These are phyloP conservation scores for Acanthurus lineatus DNA, from an alignment of 2,797 vertebrate genomes.

Conservation along the genomic window DNA sequence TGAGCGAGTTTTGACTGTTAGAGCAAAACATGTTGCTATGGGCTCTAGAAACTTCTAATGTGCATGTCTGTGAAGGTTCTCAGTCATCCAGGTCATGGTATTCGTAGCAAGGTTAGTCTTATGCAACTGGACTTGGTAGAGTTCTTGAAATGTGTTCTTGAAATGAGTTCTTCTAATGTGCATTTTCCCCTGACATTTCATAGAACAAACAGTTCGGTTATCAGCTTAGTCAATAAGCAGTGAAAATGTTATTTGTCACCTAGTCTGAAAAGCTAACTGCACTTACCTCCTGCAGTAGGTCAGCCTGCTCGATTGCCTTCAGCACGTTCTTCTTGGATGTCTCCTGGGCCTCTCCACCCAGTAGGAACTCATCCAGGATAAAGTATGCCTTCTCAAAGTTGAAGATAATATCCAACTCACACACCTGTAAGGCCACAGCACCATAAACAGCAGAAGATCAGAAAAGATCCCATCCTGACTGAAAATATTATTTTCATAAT, in stretches of 20 bases:
- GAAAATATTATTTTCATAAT: not conserved
- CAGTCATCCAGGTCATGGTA: too few species aligned
- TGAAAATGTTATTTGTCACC: not conserved
- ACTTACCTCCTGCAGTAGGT: conserved; percentile 97
- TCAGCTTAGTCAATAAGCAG: too few species aligned
- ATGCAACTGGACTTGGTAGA: too few species aligned
- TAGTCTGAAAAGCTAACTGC: too few species aligned
- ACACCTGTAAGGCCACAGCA: conserved; percentile 87
- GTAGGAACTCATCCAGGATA: conserved; percentile 98
- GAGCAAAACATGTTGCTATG: not conserved
- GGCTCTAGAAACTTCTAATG: not conserved
- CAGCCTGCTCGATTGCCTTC: conserved; percentile 98
- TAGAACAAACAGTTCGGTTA: not conserved
- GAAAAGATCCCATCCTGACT: conserved; percentile 22
- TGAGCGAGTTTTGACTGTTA: not conserved
- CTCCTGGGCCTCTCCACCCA: conserved; percentile 98
- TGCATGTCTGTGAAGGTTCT: too few species aligned
- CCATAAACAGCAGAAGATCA: conserved; percentile 28
- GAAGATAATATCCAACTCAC: conserved; percentile 98
- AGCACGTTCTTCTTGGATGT: conserved; percentile 99
- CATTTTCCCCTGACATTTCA: not conserved
- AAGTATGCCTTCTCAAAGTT: conserved; percentile 99
- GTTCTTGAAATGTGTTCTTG: too few species aligned
- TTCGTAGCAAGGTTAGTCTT: too few species aligned
- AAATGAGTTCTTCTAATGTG: too few species aligned